phyloP scores from a whole-genome alignment of 2,888 invertebrate species.

The Cheilosia urbana region DNA sequence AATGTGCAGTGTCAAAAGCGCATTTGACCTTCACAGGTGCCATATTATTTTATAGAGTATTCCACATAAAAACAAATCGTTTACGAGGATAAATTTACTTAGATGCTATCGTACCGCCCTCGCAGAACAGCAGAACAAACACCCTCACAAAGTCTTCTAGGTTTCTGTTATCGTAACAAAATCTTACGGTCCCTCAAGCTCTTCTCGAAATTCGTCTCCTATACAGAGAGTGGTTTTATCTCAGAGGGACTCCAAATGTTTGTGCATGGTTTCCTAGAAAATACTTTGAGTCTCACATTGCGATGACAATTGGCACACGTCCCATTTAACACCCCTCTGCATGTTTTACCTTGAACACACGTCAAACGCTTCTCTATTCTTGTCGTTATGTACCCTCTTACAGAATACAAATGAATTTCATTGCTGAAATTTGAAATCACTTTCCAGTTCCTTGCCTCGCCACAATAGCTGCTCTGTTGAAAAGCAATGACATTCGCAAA shows the following conservation, averaged over 20 bases:
- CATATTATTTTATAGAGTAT: too few species aligned
- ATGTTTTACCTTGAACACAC: neutral
- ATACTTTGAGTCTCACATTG: constrained; percentile 9
- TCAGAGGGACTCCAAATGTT: neutral
- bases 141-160: too few species aligned
- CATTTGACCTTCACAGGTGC: too few species aligned
- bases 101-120: too few species aligned
- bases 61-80: too few species aligned
- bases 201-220: neutral
- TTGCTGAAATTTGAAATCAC: neutral
- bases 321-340: constrained; percentile 10
- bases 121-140: too few species aligned
- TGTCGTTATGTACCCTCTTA: neutral
- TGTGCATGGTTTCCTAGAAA: neutral
- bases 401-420: constrained; percentile 3
- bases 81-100: too few species aligned
- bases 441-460: neutral
- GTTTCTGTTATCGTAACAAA: too few species aligned
- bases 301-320: neutral
- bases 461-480: constrained; percentile 8
- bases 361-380: neutral
- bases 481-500: constrained; percentile 11
- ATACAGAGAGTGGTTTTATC: neutral
- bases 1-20: too few species aligned
- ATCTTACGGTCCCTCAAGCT: neutral